Conservation (phyloP, 2,888 invertebrate species). For the Lysandra bellargus region DNA sequence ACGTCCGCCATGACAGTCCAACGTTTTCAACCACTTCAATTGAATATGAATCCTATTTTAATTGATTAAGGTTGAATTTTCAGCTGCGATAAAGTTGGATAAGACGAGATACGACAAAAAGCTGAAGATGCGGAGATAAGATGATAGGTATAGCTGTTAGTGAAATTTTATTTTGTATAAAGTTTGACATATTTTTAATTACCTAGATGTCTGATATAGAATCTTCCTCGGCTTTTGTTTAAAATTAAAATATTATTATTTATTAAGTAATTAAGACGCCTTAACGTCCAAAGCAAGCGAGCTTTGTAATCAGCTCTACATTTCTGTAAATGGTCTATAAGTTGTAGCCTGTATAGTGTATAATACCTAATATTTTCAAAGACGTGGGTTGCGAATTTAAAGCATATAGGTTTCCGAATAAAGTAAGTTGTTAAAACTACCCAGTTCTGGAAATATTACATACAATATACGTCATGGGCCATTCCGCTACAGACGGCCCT, state of each 20-base stretch:
- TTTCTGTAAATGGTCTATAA: no score
- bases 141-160: conserved; percentile 39
- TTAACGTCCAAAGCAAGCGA: no score
- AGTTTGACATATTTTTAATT: conserved; percentile 19
- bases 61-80: conserved; percentile 35
- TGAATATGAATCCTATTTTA: conserved; percentile 34
- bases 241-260: background rate
- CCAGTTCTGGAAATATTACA: no score
- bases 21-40: conserved; percentile 29
- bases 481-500: no score
- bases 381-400: no score
- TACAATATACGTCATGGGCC: no score
- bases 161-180: conserved; percentile 31
- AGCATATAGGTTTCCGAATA: no score
- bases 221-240: background rate
- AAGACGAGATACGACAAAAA: conserved; percentile 56
- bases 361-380: no score
- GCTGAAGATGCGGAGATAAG: conserved; percentile 60
- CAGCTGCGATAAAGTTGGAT: background rate
- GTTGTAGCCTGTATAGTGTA: no score
- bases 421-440: no score
- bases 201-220: background rate
- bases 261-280: background rate
- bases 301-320: no score
- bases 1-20: conserved; percentile 70